A percentile compares a stretch with the other conserved stretches of the same genome.
Conservation (phyloP, 2,797 vertebrate species). For the Tachyglossus aculeatus region DNA sequence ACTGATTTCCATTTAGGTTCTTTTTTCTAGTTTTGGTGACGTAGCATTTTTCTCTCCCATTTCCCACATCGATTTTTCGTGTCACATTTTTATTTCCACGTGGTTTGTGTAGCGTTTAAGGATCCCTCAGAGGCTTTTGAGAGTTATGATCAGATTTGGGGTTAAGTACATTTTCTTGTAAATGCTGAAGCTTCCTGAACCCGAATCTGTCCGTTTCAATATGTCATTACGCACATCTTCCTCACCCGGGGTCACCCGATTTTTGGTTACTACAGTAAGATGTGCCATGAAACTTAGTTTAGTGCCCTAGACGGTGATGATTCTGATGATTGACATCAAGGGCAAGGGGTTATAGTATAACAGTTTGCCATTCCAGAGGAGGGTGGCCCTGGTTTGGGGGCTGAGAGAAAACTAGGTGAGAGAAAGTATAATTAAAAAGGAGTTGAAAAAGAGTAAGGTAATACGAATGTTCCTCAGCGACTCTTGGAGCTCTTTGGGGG, state of each 20-base stretch:
- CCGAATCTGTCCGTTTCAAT: slow-evolving; percentile 62
- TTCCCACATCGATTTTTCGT: slow-evolving; percentile 40
- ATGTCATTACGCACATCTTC: slow-evolving; percentile 58
- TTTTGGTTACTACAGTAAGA: slow-evolving; percentile 65
- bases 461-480: too few species aligned
- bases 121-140: slow-evolving; percentile 39
- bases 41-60: slow-evolving; percentile 50
- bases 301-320: too few species aligned
- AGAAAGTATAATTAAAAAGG: too few species aligned
- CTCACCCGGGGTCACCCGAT: slow-evolving; percentile 54
- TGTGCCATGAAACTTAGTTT: too few species aligned
- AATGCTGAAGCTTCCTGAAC: slow-evolving; percentile 61
- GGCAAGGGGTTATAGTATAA: too few species aligned
- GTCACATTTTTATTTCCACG: slow-evolving; percentile 49
- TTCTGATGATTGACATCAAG: too few species aligned
- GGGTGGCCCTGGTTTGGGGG: too few species aligned
- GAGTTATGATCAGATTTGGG: slow-evolving; percentile 61
- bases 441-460: too few species aligned
- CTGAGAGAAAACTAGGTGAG: too few species aligned
- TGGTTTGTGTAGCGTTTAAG: slow-evolving; percentile 42
- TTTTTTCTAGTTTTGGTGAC: slow-evolving; percentile 52
- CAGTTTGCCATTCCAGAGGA: too few species aligned
- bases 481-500: too few species aligned
- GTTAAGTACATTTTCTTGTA: slow-evolving; percentile 65
- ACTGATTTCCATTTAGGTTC: slow-evolving; percentile 58